phyloP scores from a whole-genome alignment of 2,888 invertebrate species.

The Drosophila nigricruria region DNA sequence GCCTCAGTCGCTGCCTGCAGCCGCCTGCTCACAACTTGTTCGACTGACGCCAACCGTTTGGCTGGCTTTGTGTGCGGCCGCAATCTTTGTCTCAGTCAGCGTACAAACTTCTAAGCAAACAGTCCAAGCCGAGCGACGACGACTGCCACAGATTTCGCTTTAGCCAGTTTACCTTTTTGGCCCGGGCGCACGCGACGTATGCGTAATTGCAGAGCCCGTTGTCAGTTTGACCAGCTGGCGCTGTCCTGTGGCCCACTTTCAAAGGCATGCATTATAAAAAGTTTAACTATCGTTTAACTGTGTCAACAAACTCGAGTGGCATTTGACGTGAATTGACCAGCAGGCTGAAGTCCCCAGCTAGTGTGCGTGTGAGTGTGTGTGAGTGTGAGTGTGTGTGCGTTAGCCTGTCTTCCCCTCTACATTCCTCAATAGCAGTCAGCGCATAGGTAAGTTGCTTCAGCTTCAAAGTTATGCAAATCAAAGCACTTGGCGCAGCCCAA shows the following conservation, averaged over 20 bases:
- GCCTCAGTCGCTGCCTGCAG: slow-evolving; percentile 18
- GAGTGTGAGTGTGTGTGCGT: not conserved
- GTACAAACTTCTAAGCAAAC: slow-evolving; percentile 80
- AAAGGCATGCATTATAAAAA: slow-evolving; percentile 46
- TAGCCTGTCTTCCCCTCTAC: slow-evolving; percentile 1
- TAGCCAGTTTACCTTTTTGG: slow-evolving; percentile 15
- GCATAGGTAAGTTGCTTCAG: slow-evolving; percentile 47
- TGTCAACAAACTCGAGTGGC: slow-evolving; percentile 72
- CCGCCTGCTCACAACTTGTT: slow-evolving; percentile 62
- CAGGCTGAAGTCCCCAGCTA: slow-evolving; percentile 9
- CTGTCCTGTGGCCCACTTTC: slow-evolving; percentile 43
- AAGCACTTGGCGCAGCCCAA: slow-evolving; percentile 43
- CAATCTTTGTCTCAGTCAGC: slow-evolving; percentile 74
- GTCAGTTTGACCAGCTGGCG: slow-evolving; percentile 53
- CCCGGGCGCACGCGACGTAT: slow-evolving; percentile 66
- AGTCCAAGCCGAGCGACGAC: slow-evolving; percentile 48
- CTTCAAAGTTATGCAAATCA: slow-evolving; percentile 64
- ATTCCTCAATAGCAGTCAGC: slow-evolving; percentile 30
- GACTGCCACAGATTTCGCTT: slow-evolving; percentile 33
- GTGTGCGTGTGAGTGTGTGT: not conserved
- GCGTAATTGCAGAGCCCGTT: slow-evolving; percentile 61
- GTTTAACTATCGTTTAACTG: slow-evolving; percentile 53
- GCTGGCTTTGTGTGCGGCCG: slow-evolving; percentile 39
- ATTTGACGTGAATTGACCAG: slow-evolving; percentile 39
- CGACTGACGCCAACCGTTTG: slow-evolving; percentile 29